Conservation (phyloP, 2,888 invertebrate species). For the Gisinianus flammeolus region DNA sequence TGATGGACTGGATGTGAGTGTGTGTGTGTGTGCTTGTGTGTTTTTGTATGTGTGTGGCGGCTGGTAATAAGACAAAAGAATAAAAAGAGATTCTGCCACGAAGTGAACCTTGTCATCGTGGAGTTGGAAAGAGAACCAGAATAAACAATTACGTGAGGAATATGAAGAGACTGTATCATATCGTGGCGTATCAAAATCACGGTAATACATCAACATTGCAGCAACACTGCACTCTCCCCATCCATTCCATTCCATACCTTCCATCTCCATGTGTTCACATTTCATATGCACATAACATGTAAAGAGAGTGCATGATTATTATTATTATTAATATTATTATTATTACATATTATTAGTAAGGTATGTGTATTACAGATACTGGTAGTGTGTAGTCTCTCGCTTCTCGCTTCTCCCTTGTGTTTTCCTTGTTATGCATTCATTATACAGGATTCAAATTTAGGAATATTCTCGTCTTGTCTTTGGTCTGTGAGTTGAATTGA, state of each 20-base stretch:
- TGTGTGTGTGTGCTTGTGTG: slow-evolving; percentile 42
- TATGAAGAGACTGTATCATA: slow-evolving; percentile 10
- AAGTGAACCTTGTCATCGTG: slow-evolving; percentile 46
- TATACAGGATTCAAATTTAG: slow-evolving; percentile 7
- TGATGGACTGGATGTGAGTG: slow-evolving; percentile 24
- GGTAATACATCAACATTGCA: slow-evolving; percentile 16
- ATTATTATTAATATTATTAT: too few relatives aligned
- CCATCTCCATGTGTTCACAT: neutral
- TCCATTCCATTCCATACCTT: neutral
- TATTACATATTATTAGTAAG: too few relatives aligned
- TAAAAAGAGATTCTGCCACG: slow-evolving; percentile 41
- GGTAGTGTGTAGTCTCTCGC: too few relatives aligned
- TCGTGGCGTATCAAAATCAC: neutral
- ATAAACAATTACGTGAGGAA: slow-evolving; percentile 44
- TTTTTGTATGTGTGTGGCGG: slow-evolving; percentile 47
- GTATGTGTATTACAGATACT: too few relatives aligned
- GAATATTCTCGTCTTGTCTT: too few relatives aligned
- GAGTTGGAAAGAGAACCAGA: slow-evolving; percentile 27
- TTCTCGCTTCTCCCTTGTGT: neutral
- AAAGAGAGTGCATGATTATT: too few relatives aligned
- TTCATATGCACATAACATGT: neutral
- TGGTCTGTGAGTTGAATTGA: too few relatives aligned
- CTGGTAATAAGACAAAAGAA: slow-evolving; percentile 42
- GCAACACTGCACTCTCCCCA: too few relatives aligned
- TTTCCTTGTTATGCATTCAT: slow-evolving; percentile 20